A percentile compares a stretch with the other conserved stretches of the same genome.
Conservation (phyloP, 2,797 vertebrate species). For the Lutra lutra region DNA sequence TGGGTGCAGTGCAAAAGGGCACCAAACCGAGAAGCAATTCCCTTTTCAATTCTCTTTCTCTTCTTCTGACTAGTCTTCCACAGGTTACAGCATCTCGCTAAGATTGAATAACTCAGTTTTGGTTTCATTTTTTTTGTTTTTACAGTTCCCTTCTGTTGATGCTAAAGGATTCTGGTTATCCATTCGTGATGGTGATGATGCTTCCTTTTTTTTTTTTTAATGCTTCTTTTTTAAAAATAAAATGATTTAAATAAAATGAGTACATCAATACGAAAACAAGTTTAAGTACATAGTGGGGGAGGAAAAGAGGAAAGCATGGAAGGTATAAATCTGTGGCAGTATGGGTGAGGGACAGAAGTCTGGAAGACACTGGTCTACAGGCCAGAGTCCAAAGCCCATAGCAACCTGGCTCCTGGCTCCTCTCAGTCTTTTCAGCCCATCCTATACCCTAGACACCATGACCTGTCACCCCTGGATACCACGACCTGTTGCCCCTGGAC, state of each 20-base stretch:
- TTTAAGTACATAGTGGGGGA: not conserved
- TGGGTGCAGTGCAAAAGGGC: not conserved
- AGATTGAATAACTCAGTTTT: not conserved
- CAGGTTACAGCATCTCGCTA: not conserved
- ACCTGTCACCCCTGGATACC: not conserved
- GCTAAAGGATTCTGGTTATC: not conserved
- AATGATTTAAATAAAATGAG: not conserved
- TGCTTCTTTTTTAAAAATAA: not conserved
- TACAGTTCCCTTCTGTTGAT: not conserved
- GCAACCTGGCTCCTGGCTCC: not conserved
- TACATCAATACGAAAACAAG: not conserved
- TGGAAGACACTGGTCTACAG: not conserved
- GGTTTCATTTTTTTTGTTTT: not conserved
- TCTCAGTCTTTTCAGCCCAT: not conserved
- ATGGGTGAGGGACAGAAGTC: accelerated
- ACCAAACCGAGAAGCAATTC: not conserved
- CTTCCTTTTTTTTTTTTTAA: not conserved
- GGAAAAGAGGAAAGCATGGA: not conserved
- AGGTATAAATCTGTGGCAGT: not conserved
- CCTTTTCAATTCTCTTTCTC: slow-evolving; percentile 7
- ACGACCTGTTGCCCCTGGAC: not conserved
- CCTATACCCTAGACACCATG: not conserved
- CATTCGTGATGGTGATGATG: not conserved
- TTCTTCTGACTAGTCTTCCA: not conserved
- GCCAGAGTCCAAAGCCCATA: not conserved